Conservation (phyloP, 2,888 invertebrate genomes). For the Amphimallon solstitiale region DNA sequence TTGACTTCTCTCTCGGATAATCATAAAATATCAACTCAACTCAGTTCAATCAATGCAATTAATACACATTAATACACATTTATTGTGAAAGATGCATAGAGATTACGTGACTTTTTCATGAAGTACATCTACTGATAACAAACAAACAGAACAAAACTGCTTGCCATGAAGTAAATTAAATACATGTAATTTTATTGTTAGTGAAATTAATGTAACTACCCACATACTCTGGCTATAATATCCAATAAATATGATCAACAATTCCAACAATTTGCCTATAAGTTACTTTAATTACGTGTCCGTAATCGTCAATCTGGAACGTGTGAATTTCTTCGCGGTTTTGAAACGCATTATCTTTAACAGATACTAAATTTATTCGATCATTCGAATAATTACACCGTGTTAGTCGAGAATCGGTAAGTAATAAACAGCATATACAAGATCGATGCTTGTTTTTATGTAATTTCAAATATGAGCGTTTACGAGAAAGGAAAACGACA, state of each 20-base stretch:
- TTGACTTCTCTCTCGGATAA: too few species aligned
- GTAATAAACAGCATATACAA: constrained; percentile 17
- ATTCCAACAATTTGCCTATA: constrained; percentile 25
- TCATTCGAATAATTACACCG: constrained; percentile 15
- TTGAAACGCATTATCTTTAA: not conserved
- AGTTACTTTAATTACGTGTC: constrained; percentile 24
- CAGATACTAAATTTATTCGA: constrained; percentile 25
- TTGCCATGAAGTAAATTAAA: constrained; percentile 5
- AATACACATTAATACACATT: too few species aligned
- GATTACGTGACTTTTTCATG: too few species aligned
- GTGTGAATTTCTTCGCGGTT: constrained; percentile 29
- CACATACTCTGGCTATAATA: not conserved
- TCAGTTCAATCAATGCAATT: too few species aligned
- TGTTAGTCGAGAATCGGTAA: constrained; percentile 3
- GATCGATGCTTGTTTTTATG: constrained; percentile 15
- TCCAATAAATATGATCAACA: constrained; percentile 2
- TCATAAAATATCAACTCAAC: too few species aligned
- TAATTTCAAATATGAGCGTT: not conserved
- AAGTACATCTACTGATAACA: not conserved
- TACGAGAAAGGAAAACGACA: not conserved
- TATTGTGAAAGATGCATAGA: too few species aligned
- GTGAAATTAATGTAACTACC: constrained; percentile 19
- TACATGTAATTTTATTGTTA: constrained; percentile 1
- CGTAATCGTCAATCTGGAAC: constrained; percentile 28
- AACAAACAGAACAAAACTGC: not conserved